Evolutionary conservation across 2,888 invertebrate genomes (phyloP), one percentile per base, ranked within the genome.

Genomic region (Mimas tiliae): DNA sequence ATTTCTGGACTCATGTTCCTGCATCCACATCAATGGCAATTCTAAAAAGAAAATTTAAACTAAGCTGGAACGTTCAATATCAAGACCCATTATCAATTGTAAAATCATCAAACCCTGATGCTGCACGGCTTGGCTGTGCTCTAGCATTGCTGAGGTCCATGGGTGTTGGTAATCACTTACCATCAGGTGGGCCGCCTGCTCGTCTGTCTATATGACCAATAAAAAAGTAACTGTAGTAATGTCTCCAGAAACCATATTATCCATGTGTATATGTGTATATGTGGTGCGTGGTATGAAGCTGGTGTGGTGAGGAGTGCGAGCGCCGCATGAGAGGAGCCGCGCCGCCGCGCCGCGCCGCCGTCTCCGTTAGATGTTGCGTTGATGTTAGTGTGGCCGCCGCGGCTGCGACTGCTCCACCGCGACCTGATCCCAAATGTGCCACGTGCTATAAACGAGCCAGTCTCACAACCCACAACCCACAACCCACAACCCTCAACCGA

Each of bases 341-440:
- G 42, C 42, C 42, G 42, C 42, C 47, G 82, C 42, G 42, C 42
- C 47, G 82, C 72, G 75, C 79, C 86, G 88, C 84, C 86, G 86
- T 84, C 88, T 90, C 88, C 88, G 90, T 87, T 93, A 93, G 92
- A 87, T 92, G 93, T 90, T 88, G 89, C 88, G 90, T 92, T 80
- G 87, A 84, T 92, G 92, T 91, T 92, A 90, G 91, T 6, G 50
- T 16, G 48, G 6, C 47, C 47, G 6, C 27, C 48, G 48, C 16
- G 48, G 8, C 75, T 83, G 86, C 86, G 87, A 86, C 85, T 86
- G 83, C 80, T 82, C 82, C 69, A 74, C 77, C 71, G 69, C 73
- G 81, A 77, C 76, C 74, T 74, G 72, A 70, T 73, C 70, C 82
- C 81, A 84, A 85, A 82, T 88, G 82, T 87, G 86, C 84, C 79